phyloP scores from a whole-genome alignment of 1,140 invertebrate genomes.

The Caenorhabditis remanei region DNA sequence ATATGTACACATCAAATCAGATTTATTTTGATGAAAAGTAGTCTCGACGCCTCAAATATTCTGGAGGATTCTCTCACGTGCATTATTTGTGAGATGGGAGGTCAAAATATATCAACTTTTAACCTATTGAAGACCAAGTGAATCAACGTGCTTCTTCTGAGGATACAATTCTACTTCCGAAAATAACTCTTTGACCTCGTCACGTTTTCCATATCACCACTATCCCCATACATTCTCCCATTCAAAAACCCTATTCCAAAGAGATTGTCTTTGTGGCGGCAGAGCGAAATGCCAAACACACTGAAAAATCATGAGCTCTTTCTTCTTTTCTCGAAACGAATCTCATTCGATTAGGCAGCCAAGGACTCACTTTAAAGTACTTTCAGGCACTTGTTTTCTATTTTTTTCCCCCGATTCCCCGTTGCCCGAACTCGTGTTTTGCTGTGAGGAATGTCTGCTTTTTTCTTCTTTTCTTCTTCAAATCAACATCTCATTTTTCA shows the following conservation, averaged over 20 bases:
- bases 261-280: constrained; percentile 10
- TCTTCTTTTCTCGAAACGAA: constrained; percentile 9
- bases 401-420: not conserved
- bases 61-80: not conserved
- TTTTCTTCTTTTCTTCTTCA: not conserved
- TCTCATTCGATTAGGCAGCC: constrained; percentile 17
- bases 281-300: not conserved
- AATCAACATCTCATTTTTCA: constrained; percentile 38
- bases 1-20: constrained; percentile 42
- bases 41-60: constrained; percentile 21
- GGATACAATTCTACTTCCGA: not conserved
- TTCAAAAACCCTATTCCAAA: not conserved
- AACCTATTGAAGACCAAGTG: not conserved
- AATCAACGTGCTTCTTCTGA: not conserved
- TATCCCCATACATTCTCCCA: not conserved
- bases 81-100: constrained; percentile 15
- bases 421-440: not conserved
- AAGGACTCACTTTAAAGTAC: constrained; percentile 50
- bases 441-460: not conserved
- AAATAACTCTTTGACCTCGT: not conserved
- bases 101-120: not conserved
- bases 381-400: constrained; percentile 39
- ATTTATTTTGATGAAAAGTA: constrained; percentile 46
- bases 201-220: not conserved
- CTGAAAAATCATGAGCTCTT: not conserved